Base-by-base conservation (phyloP, 2,113 vertebrate species). In the Eretmochelys imbricata region DNA sequence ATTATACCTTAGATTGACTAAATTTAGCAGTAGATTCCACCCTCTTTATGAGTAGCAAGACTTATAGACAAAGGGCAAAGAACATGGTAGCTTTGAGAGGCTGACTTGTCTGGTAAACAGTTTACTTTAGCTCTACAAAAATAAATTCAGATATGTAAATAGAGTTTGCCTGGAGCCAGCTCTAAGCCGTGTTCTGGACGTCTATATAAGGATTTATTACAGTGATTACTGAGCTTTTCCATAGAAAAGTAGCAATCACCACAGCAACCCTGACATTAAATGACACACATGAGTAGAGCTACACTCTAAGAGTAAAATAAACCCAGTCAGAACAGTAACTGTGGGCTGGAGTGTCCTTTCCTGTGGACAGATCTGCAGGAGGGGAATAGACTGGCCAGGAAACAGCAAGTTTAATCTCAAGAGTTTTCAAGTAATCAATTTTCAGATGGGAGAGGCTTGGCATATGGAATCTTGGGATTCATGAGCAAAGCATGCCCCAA, bases 301-400 rank as follows among this genome's bases (percentile, higher is more conserved):
- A 88, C 80, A 78, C 48, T 94, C 49, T 76, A 94, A 89, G 55
- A 91, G 90, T 91, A 91, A 96, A 97, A 87, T 76, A 96, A 93
- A 82, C 20, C 19, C 51, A 55, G 59, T 89, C 42, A 83, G 86
- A 93, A 89, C 25, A 94, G 84, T 81, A 62, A 19, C 25, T 38
- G 48, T 48, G 83, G 59, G 81, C 88, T 90, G 87, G 78, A 90
- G 53, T 35, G 81, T 10, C 54, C 35, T 3, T 85, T 75, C n/a
- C 69, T 42, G 69, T 75, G 69, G 86, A 93, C 59, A 49, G 79
- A 57, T 0, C 8, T 13, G 76, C 91, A 84, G 38, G 80, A 88
- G 3, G 3, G 13, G 11, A 62, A 86, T 10, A 3, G 57, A 72
- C 59, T 55, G 89, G 89, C 88, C 4, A 13, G 81, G 4, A 54